Percentiles rank a stretch among this genome's conserved stretches.
Conservation (phyloP, 1,140 invertebrate species). For the Apis florea region DNA sequence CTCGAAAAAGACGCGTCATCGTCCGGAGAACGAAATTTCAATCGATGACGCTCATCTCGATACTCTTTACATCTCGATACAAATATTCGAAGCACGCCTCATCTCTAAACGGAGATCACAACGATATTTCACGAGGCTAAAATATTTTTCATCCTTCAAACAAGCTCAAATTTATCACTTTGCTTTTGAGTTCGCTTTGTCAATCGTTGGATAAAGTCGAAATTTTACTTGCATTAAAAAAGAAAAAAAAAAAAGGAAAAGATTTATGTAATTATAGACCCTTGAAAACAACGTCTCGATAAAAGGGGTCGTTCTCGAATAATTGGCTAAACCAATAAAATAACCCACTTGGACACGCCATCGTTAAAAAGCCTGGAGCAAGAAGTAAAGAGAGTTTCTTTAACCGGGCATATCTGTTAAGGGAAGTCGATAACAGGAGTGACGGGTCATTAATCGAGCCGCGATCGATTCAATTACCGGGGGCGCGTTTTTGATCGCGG, state of each 20-base stretch:
- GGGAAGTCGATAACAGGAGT: neutral
- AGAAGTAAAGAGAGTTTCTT: constrained; percentile 3
- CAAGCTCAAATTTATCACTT: neutral
- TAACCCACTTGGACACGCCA: neutral
- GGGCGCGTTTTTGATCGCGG: constrained; percentile 12
- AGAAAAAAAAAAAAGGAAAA: too few species aligned
- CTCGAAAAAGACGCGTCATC: neutral
- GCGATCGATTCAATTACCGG: constrained; percentile 15
- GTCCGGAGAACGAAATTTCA: constrained; percentile 12
- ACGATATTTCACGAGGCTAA: neutral
- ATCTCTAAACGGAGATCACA: neutral
- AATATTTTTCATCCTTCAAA: neutral
- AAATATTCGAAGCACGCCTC: neutral
- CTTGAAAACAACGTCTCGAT: too few species aligned
- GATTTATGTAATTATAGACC: too few species aligned
- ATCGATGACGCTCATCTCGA: neutral
- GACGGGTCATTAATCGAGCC: constrained; percentile 21
- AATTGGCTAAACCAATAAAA: neutral
- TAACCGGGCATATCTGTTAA: neutral
- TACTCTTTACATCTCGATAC: neutral
- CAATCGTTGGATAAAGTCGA: neutral
- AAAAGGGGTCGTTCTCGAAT: neutral
- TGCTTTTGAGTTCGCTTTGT: neutral
- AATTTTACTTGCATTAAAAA: neutral
- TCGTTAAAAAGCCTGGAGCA: neutral